These are phyloP conservation scores for Rugalucina vietnamica DNA, from an alignment of 2,888 invertebrate genomes.

Conservation along the genomic window DNA sequence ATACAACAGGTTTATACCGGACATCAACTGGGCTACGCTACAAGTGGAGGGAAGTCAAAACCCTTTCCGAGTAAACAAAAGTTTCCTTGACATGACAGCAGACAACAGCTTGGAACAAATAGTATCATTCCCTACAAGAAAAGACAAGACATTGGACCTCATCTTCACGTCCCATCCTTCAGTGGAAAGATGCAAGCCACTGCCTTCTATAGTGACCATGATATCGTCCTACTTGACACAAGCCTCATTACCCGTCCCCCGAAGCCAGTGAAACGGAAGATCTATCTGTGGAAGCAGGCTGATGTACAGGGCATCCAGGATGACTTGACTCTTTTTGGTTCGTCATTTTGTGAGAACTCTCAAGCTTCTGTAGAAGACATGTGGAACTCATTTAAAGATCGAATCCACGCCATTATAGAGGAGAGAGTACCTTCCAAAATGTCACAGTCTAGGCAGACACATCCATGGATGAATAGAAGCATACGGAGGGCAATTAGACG, in stretches of 20 bases:
- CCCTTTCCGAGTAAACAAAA: background rate
- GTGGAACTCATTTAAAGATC: background rate
- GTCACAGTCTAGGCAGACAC: background rate
- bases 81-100: background rate
- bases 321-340: background rate
- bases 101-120: slow-evolving; percentile 17
- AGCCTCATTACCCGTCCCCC: background rate
- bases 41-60: background rate
- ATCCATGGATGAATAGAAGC: slow-evolving; percentile 20
- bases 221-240: slow-evolving; percentile 6
- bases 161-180: background rate
- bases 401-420: background rate
- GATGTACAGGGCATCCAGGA: background rate
- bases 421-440: slow-evolving; percentile 6
- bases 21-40: background rate
- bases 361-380: background rate
- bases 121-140: slow-evolving; percentile 7
- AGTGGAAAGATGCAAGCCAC: background rate
- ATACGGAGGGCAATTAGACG: background rate
- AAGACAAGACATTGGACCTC: slow-evolving; percentile 2
- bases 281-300: no score
- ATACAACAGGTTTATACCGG: no score
- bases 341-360: background rate
- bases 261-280: background rate
- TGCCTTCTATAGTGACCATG: slow-evolving; percentile 17